Conservation (phyloP, 2,888 invertebrate genomes). For the Megamerina dolium region DNA sequence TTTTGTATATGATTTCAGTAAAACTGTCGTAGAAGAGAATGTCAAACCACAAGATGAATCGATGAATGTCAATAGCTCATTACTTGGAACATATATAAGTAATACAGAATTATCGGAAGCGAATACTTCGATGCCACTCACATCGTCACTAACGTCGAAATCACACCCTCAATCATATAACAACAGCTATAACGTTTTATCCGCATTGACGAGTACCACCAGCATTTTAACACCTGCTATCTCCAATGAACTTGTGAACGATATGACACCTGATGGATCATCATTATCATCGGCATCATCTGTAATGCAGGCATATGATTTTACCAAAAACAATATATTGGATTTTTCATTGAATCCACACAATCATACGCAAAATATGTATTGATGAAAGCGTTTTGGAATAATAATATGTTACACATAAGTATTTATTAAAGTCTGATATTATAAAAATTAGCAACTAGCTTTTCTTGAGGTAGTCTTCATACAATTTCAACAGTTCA, state of each 20-base stretch:
- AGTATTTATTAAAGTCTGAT: not conserved
- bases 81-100: no score
- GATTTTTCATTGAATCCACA: slow-evolving; percentile 12
- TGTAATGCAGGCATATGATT: slow-evolving; percentile 8
- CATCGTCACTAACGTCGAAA: no score
- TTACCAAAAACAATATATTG: slow-evolving; percentile 14
- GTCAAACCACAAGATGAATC: no score
- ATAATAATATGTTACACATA: not conserved
- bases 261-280: not conserved
- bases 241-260: slow-evolving; percentile 1
- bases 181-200: no score
- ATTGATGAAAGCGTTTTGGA: not conserved
- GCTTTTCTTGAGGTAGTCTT: slow-evolving; percentile 54
- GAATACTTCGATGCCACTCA: no score
- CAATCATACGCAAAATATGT: slow-evolving; percentile 2
- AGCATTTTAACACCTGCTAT: not conserved
- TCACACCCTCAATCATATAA: no score
- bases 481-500: slow-evolving; percentile 67
- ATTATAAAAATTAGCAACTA: slow-evolving; percentile 5
- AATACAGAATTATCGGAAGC: no score
- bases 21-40: no score
- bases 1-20: no score
- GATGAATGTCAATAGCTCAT: no score
- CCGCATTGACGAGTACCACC: no score
- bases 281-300: slow-evolving; percentile 7